Conservation (phyloP, 2,797 vertebrate species). For the Anomalospiza imberbis region DNA sequence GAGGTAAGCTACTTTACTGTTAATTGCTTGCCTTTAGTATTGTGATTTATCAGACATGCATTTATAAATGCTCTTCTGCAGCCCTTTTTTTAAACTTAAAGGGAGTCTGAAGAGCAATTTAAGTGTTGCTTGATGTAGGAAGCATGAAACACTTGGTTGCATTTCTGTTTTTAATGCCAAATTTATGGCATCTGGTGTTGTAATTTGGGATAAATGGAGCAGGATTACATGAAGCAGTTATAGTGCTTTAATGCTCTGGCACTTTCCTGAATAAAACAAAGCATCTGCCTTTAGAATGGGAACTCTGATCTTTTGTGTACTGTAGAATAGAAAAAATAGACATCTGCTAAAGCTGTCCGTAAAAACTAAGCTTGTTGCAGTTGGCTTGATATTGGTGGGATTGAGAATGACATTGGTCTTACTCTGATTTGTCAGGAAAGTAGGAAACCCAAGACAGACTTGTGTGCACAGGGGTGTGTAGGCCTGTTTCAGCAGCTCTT, state of each 20-base stretch:
- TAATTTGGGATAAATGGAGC: background rate
- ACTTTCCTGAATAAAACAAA: background rate
- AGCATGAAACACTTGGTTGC: background rate
- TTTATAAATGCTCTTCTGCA: background rate
- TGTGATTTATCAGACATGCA: background rate
- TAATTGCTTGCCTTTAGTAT: background rate
- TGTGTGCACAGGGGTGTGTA: background rate
- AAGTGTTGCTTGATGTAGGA: background rate
- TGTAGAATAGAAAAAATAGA: background rate
- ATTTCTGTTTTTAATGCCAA: background rate
- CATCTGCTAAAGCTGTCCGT: background rate
- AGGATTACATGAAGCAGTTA: background rate
- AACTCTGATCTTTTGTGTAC: background rate
- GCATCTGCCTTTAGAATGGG: background rate
- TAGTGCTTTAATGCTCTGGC: background rate
- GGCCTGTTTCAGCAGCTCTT: background rate
- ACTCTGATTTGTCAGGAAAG: background rate
- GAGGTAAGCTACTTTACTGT: slow-evolving; percentile 78
- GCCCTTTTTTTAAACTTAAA: background rate
- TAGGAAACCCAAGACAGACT: background rate
- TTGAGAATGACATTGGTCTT: background rate
- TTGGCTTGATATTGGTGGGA: background rate
- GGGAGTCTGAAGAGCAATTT: background rate
- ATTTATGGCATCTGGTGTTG: background rate
- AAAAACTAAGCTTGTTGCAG: background rate